phyloP scores from a whole-genome alignment of 2,113 vertebrate species.

The Cromileptes altivelis region DNA sequence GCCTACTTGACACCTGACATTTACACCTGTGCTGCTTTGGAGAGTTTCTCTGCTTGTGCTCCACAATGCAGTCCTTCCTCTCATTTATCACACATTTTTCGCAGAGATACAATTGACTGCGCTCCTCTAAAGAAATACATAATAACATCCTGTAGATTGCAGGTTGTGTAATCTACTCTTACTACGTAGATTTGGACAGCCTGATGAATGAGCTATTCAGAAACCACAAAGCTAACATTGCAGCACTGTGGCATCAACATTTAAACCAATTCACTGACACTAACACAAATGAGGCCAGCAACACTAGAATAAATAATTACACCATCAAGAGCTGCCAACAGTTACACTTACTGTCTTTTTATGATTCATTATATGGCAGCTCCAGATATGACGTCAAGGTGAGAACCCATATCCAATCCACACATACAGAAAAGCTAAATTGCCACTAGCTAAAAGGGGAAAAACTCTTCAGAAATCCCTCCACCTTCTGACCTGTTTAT shows the following conservation, averaged over 20 bases:
- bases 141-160: not conserved
- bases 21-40: constrained; percentile 50
- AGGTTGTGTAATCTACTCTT: not conserved
- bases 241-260: not conserved
- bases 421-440: not conserved
- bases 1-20: constrained; percentile 49
- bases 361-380: not conserved
- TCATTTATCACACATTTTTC: constrained; percentile 2
- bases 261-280: not conserved
- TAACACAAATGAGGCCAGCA: not conserved
- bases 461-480: not conserved
- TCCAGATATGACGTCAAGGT: not conserved
- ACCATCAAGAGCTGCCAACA: not conserved
- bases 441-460: not conserved
- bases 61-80: constrained; percentile 8
- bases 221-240: not conserved
- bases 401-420: not conserved
- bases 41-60: constrained; percentile 12
- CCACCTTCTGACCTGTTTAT: not conserved
- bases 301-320: not conserved
- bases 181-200: not conserved
- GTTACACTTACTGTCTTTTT: not conserved
- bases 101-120: not conserved
- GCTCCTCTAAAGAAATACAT: not conserved
- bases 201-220: constrained; percentile 4